Percentiles rank a stretch among this genome's conserved stretches.
Evolutionary conservation across 1,140 invertebrate genomes (phyloP).

Genomic region (Heliothis virescens): DNA sequence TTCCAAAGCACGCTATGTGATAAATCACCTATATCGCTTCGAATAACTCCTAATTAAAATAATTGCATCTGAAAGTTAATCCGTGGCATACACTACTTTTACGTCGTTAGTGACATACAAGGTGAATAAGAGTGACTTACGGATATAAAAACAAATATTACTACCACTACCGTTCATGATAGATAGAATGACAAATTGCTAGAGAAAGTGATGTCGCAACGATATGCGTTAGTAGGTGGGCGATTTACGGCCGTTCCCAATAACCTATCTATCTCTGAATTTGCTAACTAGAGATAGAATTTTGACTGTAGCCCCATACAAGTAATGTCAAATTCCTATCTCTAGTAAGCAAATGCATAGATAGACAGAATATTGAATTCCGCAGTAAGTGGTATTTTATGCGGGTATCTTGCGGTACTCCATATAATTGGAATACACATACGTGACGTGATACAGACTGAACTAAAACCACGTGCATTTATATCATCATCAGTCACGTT

Average conservation of each 20-base stretch:
- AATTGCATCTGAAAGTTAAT: slow-evolving; percentile 40
- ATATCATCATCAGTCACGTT: slow-evolving; percentile 43
- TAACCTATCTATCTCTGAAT: no score
- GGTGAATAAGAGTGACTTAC: slow-evolving; percentile 35
- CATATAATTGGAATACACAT: slow-evolving; percentile 35
- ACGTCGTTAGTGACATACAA: slow-evolving; percentile 32
- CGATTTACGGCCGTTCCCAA: no score
- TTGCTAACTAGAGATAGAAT: no score
- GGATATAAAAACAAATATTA: slow-evolving; percentile 41
- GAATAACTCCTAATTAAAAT: slow-evolving; percentile 37
- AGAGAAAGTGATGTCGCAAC: slow-evolving; percentile 79
- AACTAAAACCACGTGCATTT: slow-evolving; percentile 11
- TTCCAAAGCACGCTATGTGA: slow-evolving; percentile 37
- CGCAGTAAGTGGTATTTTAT: slow-evolving; percentile 60
- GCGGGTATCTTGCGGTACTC: slow-evolving; percentile 52
- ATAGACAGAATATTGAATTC: no score
- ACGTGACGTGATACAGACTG: slow-evolving; percentile 30
- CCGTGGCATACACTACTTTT: slow-evolving; percentile 31
- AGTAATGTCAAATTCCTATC: no score
- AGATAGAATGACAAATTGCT: slow-evolving; percentile 47
- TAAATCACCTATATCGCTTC: slow-evolving; percentile 13
- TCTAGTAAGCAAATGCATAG: no score
- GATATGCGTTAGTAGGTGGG: slow-evolving; percentile 55
- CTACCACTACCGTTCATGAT: slow-evolving; percentile 26
- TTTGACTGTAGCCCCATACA: no score